A percentile compares a stretch with the other conserved stretches of the same genome.
Evolutionary conservation across 2,888 invertebrate genomes (phyloP).

Genomic region (Barypeithes pellucidus): DNA sequence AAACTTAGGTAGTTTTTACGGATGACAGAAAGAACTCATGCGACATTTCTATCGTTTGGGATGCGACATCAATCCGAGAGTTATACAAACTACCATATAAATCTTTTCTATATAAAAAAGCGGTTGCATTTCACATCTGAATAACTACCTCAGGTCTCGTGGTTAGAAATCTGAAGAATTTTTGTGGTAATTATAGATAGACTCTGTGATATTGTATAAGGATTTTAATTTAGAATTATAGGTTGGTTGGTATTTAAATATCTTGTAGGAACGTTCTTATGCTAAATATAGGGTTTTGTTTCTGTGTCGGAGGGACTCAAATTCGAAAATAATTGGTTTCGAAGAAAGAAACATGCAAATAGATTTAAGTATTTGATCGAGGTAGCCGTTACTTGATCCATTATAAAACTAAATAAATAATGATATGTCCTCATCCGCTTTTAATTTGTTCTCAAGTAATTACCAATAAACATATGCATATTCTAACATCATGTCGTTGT

Average conservation of each 20-base stretch:
- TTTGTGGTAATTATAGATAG: conserved; percentile 25
- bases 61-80: conserved; percentile 12
- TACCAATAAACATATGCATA: no score
- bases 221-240: conserved; percentile 46
- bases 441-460: no score
- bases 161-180: conserved; percentile 11
- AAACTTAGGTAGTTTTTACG: conserved; percentile 39
- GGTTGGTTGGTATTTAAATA: conserved; percentile 40
- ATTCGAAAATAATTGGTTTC: conserved; percentile 21
- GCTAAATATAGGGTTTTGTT: conserved; percentile 39
- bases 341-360: conserved; percentile 1
- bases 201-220: conserved; percentile 35
- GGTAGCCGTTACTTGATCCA: no score
- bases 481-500: no score
- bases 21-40: conserved; percentile 28
- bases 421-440: no score
- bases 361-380: no score
- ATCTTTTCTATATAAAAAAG: conserved; percentile 30
- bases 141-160: conserved; percentile 4
- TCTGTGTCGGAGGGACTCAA: not conserved
- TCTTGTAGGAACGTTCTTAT: conserved; percentile 9
- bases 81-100: conserved; percentile 11
- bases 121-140: conserved; percentile 34
- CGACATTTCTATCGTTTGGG: conserved; percentile 43
- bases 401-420: no score